phyloP scores from a whole-genome alignment of 2,888 invertebrate species.

The Amphipoea oculea region DNA sequence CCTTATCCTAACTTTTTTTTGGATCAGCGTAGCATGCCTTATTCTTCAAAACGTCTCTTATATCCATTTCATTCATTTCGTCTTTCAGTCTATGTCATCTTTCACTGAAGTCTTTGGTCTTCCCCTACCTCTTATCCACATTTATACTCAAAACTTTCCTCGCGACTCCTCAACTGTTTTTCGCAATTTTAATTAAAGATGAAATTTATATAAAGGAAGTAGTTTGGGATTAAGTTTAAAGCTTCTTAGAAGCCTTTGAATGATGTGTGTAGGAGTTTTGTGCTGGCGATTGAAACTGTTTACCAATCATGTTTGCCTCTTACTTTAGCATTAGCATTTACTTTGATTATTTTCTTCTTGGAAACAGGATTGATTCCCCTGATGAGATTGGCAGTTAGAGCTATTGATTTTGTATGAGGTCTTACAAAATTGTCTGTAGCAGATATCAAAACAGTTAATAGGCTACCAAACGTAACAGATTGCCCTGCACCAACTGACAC shows the following conservation, averaged over 20 bases:
- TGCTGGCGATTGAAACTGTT: background rate
- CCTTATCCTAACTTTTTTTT: no score
- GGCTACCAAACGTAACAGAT: conserved; percentile 12
- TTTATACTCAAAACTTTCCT: background rate
- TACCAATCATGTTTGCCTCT: conserved; percentile 5
- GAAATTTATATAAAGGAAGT: background rate
- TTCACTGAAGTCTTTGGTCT: background rate
- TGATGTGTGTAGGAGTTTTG: background rate
- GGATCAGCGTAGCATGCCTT: no score
- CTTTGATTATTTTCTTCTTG: conserved; percentile 7
- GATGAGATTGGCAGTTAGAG: background rate
- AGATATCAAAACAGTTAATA: conserved; percentile 21
- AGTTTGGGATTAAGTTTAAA: background rate
- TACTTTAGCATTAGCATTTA: background rate
- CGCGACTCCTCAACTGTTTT: background rate
- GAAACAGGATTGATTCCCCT: background rate
- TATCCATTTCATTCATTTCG: background rate
- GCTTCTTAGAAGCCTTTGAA: conserved; percentile 12
- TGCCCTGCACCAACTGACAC: conserved; percentile 26
- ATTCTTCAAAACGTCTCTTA: background rate
- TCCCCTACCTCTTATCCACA: background rate
- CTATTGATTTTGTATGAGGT: background rate
- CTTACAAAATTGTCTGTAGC: background rate
- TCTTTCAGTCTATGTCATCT: background rate
- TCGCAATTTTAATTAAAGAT: background rate